Percentiles rank a stretch among this genome's conserved stretches.
Evolutionary conservation across 2,888 invertebrate genomes (phyloP).

Genomic region (Pseudococcus viburni): DNA sequence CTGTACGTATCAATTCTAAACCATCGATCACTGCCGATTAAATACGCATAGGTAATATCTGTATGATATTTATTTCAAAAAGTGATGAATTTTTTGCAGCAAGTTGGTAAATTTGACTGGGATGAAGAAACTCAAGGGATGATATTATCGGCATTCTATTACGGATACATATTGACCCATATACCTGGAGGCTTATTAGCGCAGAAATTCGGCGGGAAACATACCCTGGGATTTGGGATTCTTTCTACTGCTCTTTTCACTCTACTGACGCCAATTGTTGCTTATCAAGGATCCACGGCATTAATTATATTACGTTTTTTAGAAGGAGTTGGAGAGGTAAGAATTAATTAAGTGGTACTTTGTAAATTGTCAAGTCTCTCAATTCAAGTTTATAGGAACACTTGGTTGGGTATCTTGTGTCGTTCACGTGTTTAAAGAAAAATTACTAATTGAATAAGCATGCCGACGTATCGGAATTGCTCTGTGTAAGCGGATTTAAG

Average conservation of each 20-base stretch:
- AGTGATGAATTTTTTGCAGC: background rate
- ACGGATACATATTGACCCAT: constrained; percentile 73
- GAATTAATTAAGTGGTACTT: constrained; percentile 55
- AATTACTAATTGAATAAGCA: background rate
- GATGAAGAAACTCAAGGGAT: constrained; percentile 74
- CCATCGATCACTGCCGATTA: background rate
- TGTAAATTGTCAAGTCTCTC: constrained; percentile 6
- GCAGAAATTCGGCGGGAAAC: constrained; percentile 72
- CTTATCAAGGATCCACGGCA: constrained; percentile 70
- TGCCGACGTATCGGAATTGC: background rate
- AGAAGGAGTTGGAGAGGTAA: constrained; percentile 74
- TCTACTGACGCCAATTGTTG: constrained; percentile 72
- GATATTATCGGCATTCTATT: constrained; percentile 73
- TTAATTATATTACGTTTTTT: constrained; percentile 75
- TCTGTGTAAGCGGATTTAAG: background rate
- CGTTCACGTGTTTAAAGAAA: background rate
- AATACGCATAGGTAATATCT: background rate
- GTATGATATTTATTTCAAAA: background rate
- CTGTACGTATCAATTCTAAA: background rate
- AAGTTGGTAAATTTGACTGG: constrained; percentile 76
- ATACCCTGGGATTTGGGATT: constrained; percentile 72
- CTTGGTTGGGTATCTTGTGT: constrained; percentile 9
- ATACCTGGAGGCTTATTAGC: constrained; percentile 73
- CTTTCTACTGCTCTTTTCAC: constrained; percentile 72
- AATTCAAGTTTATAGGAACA: background rate